Evolutionary conservation across 2,888 invertebrate genomes (phyloP), one percentile per base, ranked within the genome.

Genomic region (Acanthococcus lagerstroemiae): DNA sequence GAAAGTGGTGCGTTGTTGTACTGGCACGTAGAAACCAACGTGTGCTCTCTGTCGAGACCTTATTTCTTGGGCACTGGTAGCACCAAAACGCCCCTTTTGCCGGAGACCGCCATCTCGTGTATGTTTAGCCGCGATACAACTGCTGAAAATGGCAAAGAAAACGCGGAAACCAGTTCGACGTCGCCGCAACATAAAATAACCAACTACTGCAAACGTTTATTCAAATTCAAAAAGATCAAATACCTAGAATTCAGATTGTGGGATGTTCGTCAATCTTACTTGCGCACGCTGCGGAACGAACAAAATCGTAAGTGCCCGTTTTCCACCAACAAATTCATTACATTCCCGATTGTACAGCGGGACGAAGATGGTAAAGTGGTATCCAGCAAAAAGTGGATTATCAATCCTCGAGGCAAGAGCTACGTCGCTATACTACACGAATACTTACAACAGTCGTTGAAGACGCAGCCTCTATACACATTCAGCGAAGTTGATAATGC

Each of bases 341-440:
- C 46, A 6, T 50, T 55, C 22, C 55, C 56, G 4, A 56, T 56
- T 6, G 50, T 46, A 3, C 26, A 30, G 27, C 46, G 48, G 30
- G 30, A 55, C 48, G 48, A 66, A 55, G 50, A 55, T 17, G 74
- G 75, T 30, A 50, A 65, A 22, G 30, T 55, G 19, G 57, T 67
- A 15, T 67, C 61, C 19, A 22, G 68, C 22, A 67, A 87, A 74
- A 94, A 95, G 76, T 96, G 95, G 88, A 90, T 95, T 69, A 88
- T 97, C 87, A 97, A 97, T 80, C 95, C 96, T 68, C 90, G 90
- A 74, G 95, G 95, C 1, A 94, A 95, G 78, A 92, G 93, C 74
- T 90, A 89, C 76, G 89, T 97, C 7, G 94, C 95, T 71, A 94
- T 97, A 74, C 82, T 99, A 71, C 97, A 99, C 77, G 97, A 99